Conservation (phyloP, 2,113 vertebrate genomes). For the Hypocryptadius cinnamomeus region DNA sequence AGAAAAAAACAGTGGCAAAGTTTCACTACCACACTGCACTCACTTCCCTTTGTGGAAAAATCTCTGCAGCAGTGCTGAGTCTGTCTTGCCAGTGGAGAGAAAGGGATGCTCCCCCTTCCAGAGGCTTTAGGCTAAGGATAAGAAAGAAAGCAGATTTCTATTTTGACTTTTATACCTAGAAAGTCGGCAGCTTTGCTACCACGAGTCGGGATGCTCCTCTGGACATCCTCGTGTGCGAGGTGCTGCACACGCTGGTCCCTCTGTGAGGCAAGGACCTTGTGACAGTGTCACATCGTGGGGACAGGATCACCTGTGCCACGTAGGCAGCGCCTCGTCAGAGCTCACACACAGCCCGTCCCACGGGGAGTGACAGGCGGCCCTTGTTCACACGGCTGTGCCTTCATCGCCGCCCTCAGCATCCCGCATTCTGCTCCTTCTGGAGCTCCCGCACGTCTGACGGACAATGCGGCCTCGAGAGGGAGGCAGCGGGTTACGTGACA, state of each 20-base stretch:
- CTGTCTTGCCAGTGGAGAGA: not conserved
- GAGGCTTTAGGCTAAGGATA: not conserved
- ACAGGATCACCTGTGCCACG: not conserved
- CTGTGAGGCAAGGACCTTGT: not conserved
- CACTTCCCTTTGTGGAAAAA: not conserved
- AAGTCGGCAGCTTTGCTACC: not conserved
- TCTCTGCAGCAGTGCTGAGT: not conserved
- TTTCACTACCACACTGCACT: not conserved
- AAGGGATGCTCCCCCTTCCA: not conserved
- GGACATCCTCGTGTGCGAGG: not conserved
- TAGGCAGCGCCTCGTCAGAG: not conserved
- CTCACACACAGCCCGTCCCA: not conserved
- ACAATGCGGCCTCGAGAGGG: not conserved
- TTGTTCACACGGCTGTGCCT: not conserved
- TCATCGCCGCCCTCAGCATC: not conserved
- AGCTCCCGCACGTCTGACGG: fast-evolving
- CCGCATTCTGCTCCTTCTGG: not conserved
- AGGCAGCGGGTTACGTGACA: not conserved
- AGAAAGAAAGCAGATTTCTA: not conserved
- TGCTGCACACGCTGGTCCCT: not conserved
- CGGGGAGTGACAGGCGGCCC: not conserved
- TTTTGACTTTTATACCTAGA: not conserved
- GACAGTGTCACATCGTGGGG: not conserved
- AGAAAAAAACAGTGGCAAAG: not conserved
- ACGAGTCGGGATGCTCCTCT: not conserved